Evolutionary conservation across 2,113 vertebrate genomes (phyloP).

Genomic region (Oostethus manadensis): DNA sequence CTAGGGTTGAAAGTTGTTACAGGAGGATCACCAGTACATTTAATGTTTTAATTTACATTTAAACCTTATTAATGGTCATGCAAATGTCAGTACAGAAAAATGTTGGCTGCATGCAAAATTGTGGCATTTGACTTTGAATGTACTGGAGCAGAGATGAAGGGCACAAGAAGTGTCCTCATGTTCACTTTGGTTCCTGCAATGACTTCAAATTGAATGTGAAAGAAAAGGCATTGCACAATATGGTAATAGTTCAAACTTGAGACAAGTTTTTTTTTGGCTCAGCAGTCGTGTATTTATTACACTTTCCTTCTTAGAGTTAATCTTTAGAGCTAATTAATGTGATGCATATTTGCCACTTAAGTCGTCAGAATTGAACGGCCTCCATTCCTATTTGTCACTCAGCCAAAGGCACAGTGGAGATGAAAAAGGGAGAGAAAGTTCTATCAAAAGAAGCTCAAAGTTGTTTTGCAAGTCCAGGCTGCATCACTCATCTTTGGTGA

Average conservation of each 20-base stretch:
- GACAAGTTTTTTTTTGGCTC: slow-evolving; percentile 26
- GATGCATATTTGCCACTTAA: slow-evolving; percentile 34
- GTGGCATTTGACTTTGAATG: too few species aligned
- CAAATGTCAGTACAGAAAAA: slow-evolving; percentile 1
- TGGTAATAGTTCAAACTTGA: slow-evolving; percentile 13
- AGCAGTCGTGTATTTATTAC: slow-evolving; percentile 31
- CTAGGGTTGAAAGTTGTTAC: too few species aligned
- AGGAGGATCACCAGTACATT: too few species aligned
- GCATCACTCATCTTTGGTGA: slow-evolving; percentile 2
- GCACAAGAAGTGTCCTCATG: slow-evolving; percentile 6
- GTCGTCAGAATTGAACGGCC: slow-evolving; percentile 38
- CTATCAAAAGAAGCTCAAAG: background rate
- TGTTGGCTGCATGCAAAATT: background rate
- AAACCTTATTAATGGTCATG: too few species aligned
- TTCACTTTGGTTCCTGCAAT: slow-evolving; percentile 16
- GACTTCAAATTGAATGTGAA: slow-evolving; percentile 13
- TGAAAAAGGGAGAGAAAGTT: slow-evolving; percentile 8
- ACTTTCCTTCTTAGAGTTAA: slow-evolving; percentile 45
- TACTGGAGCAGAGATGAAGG: background rate
- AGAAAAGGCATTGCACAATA: slow-evolving; percentile 19
- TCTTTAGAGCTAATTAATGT: slow-evolving; percentile 55
- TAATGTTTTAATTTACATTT: too few species aligned
- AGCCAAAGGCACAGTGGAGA: slow-evolving; percentile 27
- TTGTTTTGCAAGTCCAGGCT: background rate
- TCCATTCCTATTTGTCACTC: slow-evolving; percentile 32